A percentile compares a stretch with the other conserved stretches of the same genome.
phyloP scores from a whole-genome alignment of 2,888 invertebrate genomes.

The Caenorhabditis angaria region DNA sequence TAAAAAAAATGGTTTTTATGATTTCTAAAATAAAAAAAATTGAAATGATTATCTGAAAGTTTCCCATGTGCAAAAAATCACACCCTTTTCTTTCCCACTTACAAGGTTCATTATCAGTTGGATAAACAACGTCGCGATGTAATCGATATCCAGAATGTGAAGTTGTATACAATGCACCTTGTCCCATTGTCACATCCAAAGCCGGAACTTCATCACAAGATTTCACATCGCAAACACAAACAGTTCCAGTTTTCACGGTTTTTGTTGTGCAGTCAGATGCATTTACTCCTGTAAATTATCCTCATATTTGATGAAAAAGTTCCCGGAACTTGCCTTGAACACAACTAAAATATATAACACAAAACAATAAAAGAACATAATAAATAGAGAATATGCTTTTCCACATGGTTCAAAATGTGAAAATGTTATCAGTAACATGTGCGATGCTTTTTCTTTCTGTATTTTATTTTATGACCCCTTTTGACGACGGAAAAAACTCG shows the following conservation, averaged over 20 bases:
- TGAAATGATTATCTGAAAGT: no score
- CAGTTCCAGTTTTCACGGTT: slow-evolving; percentile 39
- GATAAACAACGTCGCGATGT: slow-evolving; percentile 34
- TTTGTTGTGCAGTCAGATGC: slow-evolving; percentile 30
- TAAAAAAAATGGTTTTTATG: no score
- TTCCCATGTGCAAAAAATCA: no score
- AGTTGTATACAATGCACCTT: slow-evolving; percentile 47
- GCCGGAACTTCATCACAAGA: slow-evolving; percentile 54
- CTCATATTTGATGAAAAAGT: no score
- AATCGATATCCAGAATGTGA: slow-evolving; percentile 45
- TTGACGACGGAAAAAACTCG: neutral
- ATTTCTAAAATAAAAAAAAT: no score
- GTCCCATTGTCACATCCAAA: slow-evolving; percentile 29
- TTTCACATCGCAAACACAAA: slow-evolving; percentile 58
- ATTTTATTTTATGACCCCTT: neutral
- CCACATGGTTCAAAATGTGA: neutral
- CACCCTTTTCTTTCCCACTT: no score
- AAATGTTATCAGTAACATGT: neutral
- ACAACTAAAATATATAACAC: neutral
- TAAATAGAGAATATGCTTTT: no score
- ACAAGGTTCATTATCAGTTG: slow-evolving; percentile 34
- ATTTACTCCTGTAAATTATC: neutral
- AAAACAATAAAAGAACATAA: neutral
- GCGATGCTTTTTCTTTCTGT: neutral
- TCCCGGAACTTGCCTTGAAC: neutral